Base-by-base conservation (phyloP, 2,888 invertebrate species). In the Eupithecia insigniata region DNA sequence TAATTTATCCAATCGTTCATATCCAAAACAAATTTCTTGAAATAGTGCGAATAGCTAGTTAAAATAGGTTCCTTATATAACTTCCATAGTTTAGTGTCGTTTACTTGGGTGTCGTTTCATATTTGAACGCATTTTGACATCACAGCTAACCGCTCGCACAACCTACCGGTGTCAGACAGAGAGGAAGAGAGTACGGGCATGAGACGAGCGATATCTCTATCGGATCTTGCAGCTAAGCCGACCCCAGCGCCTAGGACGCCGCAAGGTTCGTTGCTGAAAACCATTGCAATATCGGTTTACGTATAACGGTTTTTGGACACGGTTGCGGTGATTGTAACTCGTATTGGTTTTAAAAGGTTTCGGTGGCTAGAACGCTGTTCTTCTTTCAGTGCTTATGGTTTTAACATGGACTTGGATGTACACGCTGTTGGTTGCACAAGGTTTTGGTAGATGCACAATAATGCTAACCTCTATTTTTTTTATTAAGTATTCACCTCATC, bases 121-220 rank as follows among this genome's bases (percentile, higher is more conserved):
- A 26, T 32, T 46, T 68, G n/a, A 64, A 64, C 64, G 36, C 36
- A 30, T 36, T 64, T 64, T 64, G 36, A 68, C 55, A 66, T 60
- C 64, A 39, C 89, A 92, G 92, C 91, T 71, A 84, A 80, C 77
- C 92, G 93, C 58, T 84, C 85, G 64, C 71, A 74, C 78, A 88
- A 88, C 72, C 83, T 85, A 70, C 89, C 93, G 26, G 85, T 86
- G 58, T 88, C 90, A 30, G 92, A 91, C 74, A 86, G 86, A 26
- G 92, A 92, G 75, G 90, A 91, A 66, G 93, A 93, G 73, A 80
- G 85, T 16, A 91, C 95, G 82, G 96, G 96, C 79, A 96, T 97
- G 95, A 95, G 97, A 82, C 95, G 97, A 79, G 97, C 97, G 82
- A 97, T 97, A 90, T 97, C 97, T 72, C 95, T 97, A 83, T 97